These are phyloP conservation scores for Takifugu bimaculatus DNA, from an alignment of 2,113 vertebrate species.

Conservation along the genomic window DNA sequence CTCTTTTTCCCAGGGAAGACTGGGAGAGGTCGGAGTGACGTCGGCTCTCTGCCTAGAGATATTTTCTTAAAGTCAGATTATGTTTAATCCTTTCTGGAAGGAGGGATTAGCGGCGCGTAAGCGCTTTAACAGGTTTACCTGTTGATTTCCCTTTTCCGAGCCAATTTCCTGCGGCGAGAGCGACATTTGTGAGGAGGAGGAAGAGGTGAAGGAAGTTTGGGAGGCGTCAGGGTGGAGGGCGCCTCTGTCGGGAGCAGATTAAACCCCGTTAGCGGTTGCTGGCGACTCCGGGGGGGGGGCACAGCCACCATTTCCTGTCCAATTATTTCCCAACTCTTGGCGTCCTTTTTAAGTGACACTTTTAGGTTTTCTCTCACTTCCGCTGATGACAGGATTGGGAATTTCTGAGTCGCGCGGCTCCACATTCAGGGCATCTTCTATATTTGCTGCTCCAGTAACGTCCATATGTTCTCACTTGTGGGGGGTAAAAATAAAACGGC, in stretches of 20 bases:
- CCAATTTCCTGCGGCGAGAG: constrained; percentile 22
- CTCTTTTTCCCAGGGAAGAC: too few species aligned
- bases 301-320: constrained; percentile 2
- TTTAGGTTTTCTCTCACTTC: constrained; percentile 34
- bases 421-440: constrained; percentile 46
- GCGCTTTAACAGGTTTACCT: constrained; percentile 9
- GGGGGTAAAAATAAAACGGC: constrained; percentile 7
- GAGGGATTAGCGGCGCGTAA: neutral
- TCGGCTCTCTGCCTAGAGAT: neutral
- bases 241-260: neutral
- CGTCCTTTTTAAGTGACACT: constrained; percentile 22
- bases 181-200: constrained; percentile 6
- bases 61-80: neutral
- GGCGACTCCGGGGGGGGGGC: neutral
- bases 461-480: constrained; percentile 35
- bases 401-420: constrained; percentile 27
- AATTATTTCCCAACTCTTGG: constrained; percentile 19
- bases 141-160: neutral
- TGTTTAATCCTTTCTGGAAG: neutral
- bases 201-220: constrained; percentile 29
- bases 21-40: too few species aligned
- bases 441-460: constrained; percentile 26
- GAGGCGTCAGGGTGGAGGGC: constrained; percentile 1
- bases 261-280: neutral
- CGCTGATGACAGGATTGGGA: constrained; percentile 11